A percentile compares a stretch with the other conserved stretches of the same genome.
These are phyloP conservation scores for Euclidia mi DNA, from an alignment of 2,888 invertebrate species.

Conservation along the genomic window DNA sequence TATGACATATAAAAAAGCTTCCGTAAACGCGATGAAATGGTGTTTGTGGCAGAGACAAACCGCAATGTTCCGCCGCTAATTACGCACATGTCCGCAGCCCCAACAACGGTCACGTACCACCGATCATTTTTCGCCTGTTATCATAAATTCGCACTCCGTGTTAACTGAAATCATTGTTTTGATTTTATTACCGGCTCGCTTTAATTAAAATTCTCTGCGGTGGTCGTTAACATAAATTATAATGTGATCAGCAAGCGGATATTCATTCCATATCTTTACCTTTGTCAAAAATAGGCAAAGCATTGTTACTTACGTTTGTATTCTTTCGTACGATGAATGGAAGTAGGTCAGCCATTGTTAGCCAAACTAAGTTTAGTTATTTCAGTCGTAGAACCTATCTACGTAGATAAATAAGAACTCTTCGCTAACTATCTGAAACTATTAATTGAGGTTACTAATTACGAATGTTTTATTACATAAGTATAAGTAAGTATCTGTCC, in stretches of 20 bases:
- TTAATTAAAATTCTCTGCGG: constrained; percentile 73
- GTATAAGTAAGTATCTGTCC: no score
- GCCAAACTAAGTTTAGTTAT: constrained; percentile 49
- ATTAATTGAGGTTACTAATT: not conserved
- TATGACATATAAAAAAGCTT: no score
- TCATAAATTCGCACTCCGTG: constrained; percentile 43
- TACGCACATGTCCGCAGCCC: not conserved
- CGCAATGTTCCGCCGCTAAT: constrained; percentile 5
- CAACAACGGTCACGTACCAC: constrained; percentile 1
- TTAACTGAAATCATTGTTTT: constrained; percentile 64
- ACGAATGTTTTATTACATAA: not conserved
- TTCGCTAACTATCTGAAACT: no score
- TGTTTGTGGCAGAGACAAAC: not conserved
- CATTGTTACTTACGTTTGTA: constrained; percentile 21
- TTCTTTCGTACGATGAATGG: constrained; percentile 39
- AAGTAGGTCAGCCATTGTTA: constrained; percentile 55
- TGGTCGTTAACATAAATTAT: constrained; percentile 55
- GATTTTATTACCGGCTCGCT: constrained; percentile 66
- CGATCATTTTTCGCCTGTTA: constrained; percentile 19
- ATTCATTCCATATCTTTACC: constrained; percentile 24
- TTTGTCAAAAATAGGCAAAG: constrained; percentile 27
- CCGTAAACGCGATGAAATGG: no score
- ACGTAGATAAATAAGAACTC: not conserved
- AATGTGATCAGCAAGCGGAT: constrained; percentile 24
- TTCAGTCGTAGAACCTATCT: constrained; percentile 25